Evolutionary conservation across 2,888 invertebrate genomes (phyloP).

Genomic region (Drosophila leonis): DNA sequence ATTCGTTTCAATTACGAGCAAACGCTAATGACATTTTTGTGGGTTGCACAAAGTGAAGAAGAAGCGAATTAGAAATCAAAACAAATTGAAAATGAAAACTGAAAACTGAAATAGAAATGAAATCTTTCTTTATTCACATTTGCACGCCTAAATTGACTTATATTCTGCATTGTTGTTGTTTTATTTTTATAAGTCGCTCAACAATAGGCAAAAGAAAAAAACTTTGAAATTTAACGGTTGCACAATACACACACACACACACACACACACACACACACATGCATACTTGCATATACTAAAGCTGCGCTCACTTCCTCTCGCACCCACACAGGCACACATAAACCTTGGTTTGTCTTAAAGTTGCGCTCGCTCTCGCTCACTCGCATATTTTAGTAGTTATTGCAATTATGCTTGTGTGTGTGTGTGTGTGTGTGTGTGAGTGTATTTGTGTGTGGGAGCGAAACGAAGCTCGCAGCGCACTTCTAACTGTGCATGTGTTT

Average conservation of each 20-base stretch:
- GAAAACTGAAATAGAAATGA: constrained; percentile 28
- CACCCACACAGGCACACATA: constrained; percentile 24
- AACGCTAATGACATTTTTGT: constrained; percentile 47
- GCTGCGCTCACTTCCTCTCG: constrained; percentile 49
- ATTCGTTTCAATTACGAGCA: constrained; percentile 81
- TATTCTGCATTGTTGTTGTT: constrained; percentile 43
- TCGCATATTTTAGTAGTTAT: constrained; percentile 36
- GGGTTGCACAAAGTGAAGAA: constrained; percentile 16
- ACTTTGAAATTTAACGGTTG: constrained; percentile 43
- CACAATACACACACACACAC: constrained; percentile 20
- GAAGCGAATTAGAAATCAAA: constrained; percentile 34
- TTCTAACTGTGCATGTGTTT: constrained; percentile 54
- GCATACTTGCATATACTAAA: no score
- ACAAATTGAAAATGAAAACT: constrained; percentile 28
- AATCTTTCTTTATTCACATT: constrained; percentile 52
- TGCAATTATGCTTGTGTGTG: constrained; percentile 50
- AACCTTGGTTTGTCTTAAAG: constrained; percentile 38
- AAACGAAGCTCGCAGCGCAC: constrained; percentile 47
- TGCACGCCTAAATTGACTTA: constrained; percentile 68
- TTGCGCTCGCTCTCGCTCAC: constrained; percentile 16
- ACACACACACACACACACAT: background rate
- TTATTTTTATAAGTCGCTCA: constrained; percentile 45
- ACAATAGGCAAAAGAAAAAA: constrained; percentile 56
- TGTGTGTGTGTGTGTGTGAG: constrained; percentile 45
- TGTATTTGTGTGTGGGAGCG: constrained; percentile 52